A percentile compares a stretch with the other conserved stretches of the same genome.
Evolutionary conservation across 2,113 vertebrate species (phyloP).

Genomic region (Chrysochloris asiatica): DNA sequence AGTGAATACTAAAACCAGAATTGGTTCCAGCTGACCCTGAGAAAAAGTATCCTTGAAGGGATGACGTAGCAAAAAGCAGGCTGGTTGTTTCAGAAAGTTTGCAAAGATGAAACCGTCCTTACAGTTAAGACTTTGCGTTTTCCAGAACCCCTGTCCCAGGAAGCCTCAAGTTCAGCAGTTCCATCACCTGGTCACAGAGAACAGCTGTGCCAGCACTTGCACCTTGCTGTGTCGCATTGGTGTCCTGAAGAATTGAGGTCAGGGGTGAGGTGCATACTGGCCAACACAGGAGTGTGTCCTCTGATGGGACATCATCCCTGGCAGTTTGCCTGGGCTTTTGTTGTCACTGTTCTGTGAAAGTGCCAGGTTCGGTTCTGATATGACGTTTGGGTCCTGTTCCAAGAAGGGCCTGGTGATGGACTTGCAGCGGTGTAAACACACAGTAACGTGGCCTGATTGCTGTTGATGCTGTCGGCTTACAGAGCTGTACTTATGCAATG

Average conservation of each 20-base stretch:
- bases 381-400: constrained; percentile 43
- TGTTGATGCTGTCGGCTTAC: not conserved
- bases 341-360: not conserved
- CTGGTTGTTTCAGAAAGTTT: not conserved
- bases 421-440: not conserved
- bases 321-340: not conserved
- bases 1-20: not conserved
- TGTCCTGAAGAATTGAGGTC: not conserved
- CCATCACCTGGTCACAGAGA: not conserved
- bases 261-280: not conserved
- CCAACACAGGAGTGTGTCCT: not conserved
- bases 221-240: not conserved
- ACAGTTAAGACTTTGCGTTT: not conserved
- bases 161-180: not conserved
- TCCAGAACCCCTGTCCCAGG: not conserved
- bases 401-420: not conserved
- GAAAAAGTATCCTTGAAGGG: not conserved
- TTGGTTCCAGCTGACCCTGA: not conserved
- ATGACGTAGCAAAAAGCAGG: not conserved
- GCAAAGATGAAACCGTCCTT: not conserved
- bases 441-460: not conserved
- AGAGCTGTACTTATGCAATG: not conserved
- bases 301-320: not conserved
- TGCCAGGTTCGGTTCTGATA: not conserved
- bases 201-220: fast-evolving